These are phyloP conservation scores for Nezara viridula DNA, from an alignment of 2,888 invertebrate species.

Conservation along the genomic window DNA sequence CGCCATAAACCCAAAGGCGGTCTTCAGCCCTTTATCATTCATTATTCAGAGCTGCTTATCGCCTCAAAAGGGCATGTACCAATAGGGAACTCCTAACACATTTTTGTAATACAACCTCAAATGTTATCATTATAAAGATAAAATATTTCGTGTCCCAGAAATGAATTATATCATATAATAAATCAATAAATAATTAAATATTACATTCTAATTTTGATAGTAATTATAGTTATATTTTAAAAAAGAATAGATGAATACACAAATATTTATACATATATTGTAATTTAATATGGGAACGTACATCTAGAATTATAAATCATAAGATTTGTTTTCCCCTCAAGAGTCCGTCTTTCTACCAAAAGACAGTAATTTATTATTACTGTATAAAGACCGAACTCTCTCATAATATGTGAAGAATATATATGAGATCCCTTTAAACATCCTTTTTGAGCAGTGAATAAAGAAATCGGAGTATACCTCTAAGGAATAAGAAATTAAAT, in stretches of 20 bases:
- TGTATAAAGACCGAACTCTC: not conserved
- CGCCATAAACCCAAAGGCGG: not conserved
- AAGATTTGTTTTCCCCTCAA: no score
- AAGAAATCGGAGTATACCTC: not conserved
- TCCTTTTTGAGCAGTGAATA: not conserved
- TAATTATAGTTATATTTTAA: no score
- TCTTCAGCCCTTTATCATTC: constrained; percentile 13
- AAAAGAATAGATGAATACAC: no score
- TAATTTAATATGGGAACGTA: not conserved
- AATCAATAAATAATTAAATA: no score
- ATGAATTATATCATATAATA: not conserved
- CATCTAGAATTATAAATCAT: not conserved
- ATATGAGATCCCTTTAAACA: not conserved
- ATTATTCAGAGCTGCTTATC: not conserved
- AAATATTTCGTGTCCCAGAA: not conserved
- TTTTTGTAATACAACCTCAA: not conserved
- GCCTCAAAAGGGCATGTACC: not conserved
- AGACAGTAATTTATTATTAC: not conserved
- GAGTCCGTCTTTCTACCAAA: not conserved
- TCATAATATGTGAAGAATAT: not conserved
- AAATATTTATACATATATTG: no score
- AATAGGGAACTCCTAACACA: not conserved
- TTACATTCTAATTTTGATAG: no score
- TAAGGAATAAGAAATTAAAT: not conserved
- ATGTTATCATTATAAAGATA: not conserved